phyloP scores from a whole-genome alignment of 2,888 invertebrate genomes.

The Nectonema munidae region DNA sequence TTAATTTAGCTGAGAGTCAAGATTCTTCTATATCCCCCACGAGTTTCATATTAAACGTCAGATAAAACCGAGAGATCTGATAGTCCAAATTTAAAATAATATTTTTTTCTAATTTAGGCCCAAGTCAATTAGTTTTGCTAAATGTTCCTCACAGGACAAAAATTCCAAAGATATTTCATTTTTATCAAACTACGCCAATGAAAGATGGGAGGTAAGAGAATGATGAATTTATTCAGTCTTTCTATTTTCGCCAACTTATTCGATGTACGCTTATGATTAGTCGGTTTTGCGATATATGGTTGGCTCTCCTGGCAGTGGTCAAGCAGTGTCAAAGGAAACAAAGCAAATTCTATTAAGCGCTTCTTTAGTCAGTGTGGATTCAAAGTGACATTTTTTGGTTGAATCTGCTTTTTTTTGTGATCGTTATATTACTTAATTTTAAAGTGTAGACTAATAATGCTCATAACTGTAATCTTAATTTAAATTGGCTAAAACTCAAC shows the following conservation, averaged over 20 bases:
- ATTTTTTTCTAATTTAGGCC: too few species aligned
- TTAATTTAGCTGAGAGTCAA: too few species aligned
- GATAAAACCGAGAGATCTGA: too few species aligned
- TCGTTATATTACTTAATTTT: too few species aligned
- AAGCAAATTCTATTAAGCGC: slow-evolving; percentile 61
- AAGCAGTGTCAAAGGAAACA: slow-evolving; percentile 34
- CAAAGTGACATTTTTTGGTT: too few species aligned
- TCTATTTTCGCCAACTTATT: neutral
- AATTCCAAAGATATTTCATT: slow-evolving; percentile 22
- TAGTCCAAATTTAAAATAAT: too few species aligned
- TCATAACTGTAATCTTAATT: too few species aligned
- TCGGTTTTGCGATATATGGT: slow-evolving; percentile 9
- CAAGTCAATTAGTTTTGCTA: too few species aligned
- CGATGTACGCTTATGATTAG: neutral
- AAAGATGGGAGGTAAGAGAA: slow-evolving; percentile 25
- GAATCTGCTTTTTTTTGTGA: too few species aligned
- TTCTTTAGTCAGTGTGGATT: slow-evolving; percentile 47
- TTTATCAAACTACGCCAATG: slow-evolving; percentile 23
- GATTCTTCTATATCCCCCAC: too few species aligned
- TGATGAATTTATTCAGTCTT: neutral
- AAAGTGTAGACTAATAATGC: neutral
- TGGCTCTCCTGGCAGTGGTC: slow-evolving; percentile 17
- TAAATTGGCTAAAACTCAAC: too few species aligned
- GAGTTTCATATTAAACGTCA: too few species aligned
- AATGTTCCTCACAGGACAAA: slow-evolving; percentile 23